These are phyloP conservation scores for Ploceus nigricollis DNA, from an alignment of 2,113 vertebrate species.

Conservation along the genomic window DNA sequence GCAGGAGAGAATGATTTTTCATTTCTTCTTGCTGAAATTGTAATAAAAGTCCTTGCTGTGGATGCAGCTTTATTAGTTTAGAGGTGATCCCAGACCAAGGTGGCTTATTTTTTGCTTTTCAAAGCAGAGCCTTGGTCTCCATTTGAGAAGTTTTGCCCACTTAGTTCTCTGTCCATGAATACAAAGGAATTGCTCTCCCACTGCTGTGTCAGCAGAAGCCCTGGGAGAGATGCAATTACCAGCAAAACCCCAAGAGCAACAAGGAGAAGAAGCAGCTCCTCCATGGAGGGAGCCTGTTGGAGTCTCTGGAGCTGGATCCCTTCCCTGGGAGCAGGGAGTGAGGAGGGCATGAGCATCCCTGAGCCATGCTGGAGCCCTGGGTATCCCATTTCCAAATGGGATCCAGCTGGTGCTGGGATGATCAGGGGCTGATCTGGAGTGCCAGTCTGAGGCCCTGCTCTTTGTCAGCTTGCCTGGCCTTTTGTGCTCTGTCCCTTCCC, in stretches of 20 bases:
- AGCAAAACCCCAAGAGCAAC: background rate
- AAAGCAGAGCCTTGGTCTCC: background rate
- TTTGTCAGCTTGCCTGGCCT: background rate
- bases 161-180: background rate
- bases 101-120: conserved; percentile 18
- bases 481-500: background rate
- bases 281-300: rapidly evolving
- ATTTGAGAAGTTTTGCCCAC: background rate
- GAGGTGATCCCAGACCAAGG: background rate
- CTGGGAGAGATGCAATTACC: background rate
- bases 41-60: background rate
- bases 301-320: background rate
- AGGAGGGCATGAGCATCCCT: background rate
- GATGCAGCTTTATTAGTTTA: background rate
- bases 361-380: background rate
- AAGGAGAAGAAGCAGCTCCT: background rate
- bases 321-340: background rate
- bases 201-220: conserved; percentile 15
- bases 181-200: background rate
- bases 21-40: background rate
- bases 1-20: background rate
- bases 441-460: background rate
- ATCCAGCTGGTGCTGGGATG: rapidly evolving
- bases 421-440: background rate
- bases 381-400: background rate